Evolutionary conservation across 2,797 vertebrate species (phyloP), one percentile per base, ranked within the genome.

Genomic region (Aldrovandia affinis): DNA sequence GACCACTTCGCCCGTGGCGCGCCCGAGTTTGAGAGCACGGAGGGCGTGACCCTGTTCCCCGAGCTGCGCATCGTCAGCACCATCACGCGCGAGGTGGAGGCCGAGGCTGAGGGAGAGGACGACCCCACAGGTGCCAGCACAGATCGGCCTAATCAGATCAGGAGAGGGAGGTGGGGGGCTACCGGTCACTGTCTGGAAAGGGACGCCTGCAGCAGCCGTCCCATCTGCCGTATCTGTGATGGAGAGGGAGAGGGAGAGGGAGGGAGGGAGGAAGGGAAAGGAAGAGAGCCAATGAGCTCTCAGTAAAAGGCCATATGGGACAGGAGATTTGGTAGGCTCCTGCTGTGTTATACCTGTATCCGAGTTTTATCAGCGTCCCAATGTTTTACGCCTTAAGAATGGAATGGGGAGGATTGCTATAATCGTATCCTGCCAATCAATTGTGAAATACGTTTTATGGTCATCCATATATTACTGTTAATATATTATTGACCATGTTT

Each of bases 51-150:
- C 0, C 96, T 99, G 0, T 99, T 99, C 88, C 98, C 98, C 0
- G 98, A 99, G 93, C 96, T 99, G 0, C 97, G 96, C 25, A 97
- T 99, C 10, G 97, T 99, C 84, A 99, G 98, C 94, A 99, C 98
- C 88, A 96, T 99, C 91, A 99, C 97, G 0, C 94, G 97, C 0
- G 98, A 99, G 88, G 97, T 98, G 88, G 97, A 98, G 88, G 95
- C 96, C 0, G 97, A 99, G 0, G 77, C 92, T 0, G 94, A 95
- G 84, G 94, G 93, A 84, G 96, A 96, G 0, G 98, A 99, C 42
- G 98, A 99, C 88, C 98, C 98, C 12, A 99, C 98, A 86, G 98
- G 98, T 99, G 87, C 82, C 82, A 4, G 78, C 20, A 44, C 30
- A 52, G 20, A 75, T 30, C 61, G 5, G 65, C 50, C 83, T 50